Base-by-base conservation (phyloP, 2,113 vertebrate genomes). In the Pygoscelis adeliae region DNA sequence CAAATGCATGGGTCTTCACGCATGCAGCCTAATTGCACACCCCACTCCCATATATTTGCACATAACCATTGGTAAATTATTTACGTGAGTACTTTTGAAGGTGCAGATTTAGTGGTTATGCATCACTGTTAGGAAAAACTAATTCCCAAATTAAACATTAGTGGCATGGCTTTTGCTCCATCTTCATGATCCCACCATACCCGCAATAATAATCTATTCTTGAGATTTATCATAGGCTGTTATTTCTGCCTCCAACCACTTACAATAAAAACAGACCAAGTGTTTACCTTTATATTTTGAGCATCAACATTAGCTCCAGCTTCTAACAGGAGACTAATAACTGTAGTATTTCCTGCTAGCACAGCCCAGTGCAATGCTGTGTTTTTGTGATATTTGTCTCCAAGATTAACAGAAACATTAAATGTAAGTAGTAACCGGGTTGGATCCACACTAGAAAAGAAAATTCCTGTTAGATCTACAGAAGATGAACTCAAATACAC, bases 351-450 rank as follows among this genome's bases (percentile, higher is more conserved):
- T 97, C 99, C 99, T 44, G 99, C 99, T 96, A 99, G 98, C 65
- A 99, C 99, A 71, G 99, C 99, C 99, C 99, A 99, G 93, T 99
- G 99, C 97, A 99, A 95, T 67, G 99, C 99, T 63, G 99, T 99
- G 97, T 99, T 99, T 98, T 99, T 99, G 98, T 99, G 99, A 96
- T 99, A 99, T 96, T 99, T 99, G 98, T 99, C 99, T 66, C 99
- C 99, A 96, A 99, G 99, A 98, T 99, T 99, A 96, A 99, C 99
- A 2, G 99, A 99, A 96, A 99, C 99, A 91, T 99, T 99, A 97
- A 99, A 99, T 25, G 99, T 99, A 97, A 99, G 99, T 44, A 99
- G 98, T 90, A 99, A 98, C 90, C 99, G 98, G 15, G 99, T 99
- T 84, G 99, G 99, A 97, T 99, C 99, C 98, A 99, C 99, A 92